Conservation (phyloP, 2,797 vertebrate species). For the Luscinia megarhynchos region DNA sequence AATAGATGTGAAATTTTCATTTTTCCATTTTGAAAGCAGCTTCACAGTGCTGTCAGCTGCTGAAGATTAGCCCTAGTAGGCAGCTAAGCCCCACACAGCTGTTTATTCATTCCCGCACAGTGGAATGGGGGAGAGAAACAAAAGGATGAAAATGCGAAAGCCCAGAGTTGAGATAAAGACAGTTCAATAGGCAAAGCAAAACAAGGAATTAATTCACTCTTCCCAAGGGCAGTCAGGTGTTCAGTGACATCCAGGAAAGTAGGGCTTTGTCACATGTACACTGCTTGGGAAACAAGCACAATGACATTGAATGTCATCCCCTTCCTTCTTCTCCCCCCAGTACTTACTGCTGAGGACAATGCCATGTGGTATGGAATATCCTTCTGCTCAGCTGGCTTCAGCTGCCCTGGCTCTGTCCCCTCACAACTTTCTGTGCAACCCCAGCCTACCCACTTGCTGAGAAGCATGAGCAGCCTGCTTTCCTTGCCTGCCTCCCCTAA, state of each 20-base stretch:
- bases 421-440: background rate
- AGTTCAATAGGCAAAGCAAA: background rate
- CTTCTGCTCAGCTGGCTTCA: background rate
- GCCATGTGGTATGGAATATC: background rate
- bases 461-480: background rate
- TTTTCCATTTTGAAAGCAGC: background rate
- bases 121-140: fast-evolving
- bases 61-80: background rate
- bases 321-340: background rate
- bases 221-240: background rate
- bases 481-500: background rate
- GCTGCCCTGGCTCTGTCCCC: background rate
- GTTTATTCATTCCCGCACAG: background rate
- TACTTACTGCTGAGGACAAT: background rate
- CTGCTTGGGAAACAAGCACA: background rate
- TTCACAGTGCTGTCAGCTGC: background rate
- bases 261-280: fast-evolving
- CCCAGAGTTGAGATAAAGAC: background rate
- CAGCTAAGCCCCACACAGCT: background rate
- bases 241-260: background rate
- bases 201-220: background rate
- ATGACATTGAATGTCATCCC: fast-evolving
- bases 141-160: background rate
- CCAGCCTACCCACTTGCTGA: background rate
- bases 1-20: background rate